Evolutionary conservation across 2,888 invertebrate species (phyloP), one percentile per base, ranked within the genome.

Genomic region (Suillia variegata): DNA sequence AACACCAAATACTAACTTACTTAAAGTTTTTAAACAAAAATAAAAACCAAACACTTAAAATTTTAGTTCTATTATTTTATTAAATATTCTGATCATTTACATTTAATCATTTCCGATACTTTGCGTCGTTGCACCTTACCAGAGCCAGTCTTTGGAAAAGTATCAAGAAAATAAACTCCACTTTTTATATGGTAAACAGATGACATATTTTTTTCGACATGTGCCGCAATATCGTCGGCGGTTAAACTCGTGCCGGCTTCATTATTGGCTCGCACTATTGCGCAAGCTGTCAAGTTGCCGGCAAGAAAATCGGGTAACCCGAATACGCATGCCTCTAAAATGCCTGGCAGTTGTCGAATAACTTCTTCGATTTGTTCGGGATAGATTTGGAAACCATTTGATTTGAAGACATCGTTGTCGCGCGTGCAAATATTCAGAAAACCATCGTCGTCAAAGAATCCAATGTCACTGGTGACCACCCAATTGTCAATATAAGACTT

Each of bases 331-430:
- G 67, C 71, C 42, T 76, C 73, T 26, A 66, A 63, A 0, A 79
- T 71, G 0, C 75, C 77, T 0, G 77, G 67, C 18, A 78, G 49
- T 21, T 70, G 61, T 0, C 66, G 22, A 1, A 80, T 62, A n/a
- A 77, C 68, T 51, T 76, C 72, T 54, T 80, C 80, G 17, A 80
- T 76, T 63, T 77, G 76, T 17, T 66, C 66, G 2, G 80, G 80
- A 55, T 73, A 76, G 2, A 78, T 74, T 55, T 75, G 75, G 49
- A 73, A 76, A 62, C 69, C 69, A 49, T 70, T 70, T 49, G 71
- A 75, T 60, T 77, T 79, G 5, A 80, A 71, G 59, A 80, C 72
- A 20, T 80, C 80, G 42, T 73, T 76, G 24, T 74, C 75, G 1
- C 80, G 70, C 1, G 71, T 76, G 52, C 69, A 68, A 10, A 80